These are phyloP conservation scores for Calidris pugnax DNA, from an alignment of 2,113 vertebrate genomes.

Conservation along the genomic window DNA sequence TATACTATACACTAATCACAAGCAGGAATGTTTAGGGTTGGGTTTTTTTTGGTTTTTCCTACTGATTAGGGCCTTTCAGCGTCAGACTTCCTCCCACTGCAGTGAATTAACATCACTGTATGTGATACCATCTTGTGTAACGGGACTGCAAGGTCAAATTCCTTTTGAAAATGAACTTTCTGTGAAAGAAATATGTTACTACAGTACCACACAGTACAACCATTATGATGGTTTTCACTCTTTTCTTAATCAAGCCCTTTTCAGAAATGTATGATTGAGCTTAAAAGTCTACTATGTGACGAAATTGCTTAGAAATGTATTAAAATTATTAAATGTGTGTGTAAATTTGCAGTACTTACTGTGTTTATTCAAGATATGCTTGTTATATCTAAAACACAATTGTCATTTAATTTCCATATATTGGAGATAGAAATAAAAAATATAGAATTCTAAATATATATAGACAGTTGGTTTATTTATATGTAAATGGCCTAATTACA, in stretches of 20 bases:
- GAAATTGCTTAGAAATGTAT: not conserved
- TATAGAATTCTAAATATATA: not conserved
- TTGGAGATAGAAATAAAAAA: not conserved
- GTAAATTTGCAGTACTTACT: not conserved
- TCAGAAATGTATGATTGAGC: not conserved
- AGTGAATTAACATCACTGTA: not conserved
- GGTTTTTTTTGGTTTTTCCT: not conserved
- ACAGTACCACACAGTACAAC: not conserved
- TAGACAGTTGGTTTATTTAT: not conserved
- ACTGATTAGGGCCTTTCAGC: not conserved
- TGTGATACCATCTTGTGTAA: not conserved
- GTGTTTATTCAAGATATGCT: not conserved
- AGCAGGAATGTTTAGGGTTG: not conserved
- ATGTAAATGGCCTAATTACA: not conserved
- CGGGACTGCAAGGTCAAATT: not conserved
- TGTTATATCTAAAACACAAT: not conserved
- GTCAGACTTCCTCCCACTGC: not conserved
- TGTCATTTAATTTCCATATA: not conserved
- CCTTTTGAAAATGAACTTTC: not conserved
- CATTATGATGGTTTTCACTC: not conserved
- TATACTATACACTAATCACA: not conserved
- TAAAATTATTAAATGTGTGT: not conserved
- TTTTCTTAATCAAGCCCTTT: not conserved
- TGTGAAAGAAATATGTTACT: not conserved
- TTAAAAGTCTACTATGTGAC: not conserved